A percentile compares a stretch with the other conserved stretches of the same genome.
Conservation (phyloP, 2,797 vertebrate species). For the Channa striata region DNA sequence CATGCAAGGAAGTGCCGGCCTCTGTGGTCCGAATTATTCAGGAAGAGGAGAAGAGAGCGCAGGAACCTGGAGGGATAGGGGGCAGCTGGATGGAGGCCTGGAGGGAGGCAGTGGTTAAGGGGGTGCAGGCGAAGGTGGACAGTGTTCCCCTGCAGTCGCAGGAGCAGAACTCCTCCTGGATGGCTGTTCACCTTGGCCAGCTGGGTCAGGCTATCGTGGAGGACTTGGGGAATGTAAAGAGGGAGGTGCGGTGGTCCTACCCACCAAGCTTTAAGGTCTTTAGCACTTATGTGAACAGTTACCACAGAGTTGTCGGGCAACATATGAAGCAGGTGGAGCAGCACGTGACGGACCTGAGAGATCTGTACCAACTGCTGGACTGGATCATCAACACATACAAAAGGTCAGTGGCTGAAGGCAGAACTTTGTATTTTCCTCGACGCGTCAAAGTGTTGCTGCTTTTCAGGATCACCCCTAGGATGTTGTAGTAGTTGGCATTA, state of each 20-base stretch:
- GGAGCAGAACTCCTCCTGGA: constrained; percentile 73
- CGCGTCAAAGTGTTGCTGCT: no score
- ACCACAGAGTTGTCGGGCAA: constrained; percentile 82
- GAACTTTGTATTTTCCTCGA: no score
- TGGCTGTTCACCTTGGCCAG: constrained; percentile 83
- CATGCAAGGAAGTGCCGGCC: constrained; percentile 78
- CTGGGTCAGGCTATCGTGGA: constrained; percentile 82
- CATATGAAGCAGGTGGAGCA: constrained; percentile 84
- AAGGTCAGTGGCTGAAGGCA: constrained; percentile 81
- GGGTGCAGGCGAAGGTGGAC: constrained; percentile 79
- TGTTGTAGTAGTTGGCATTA: no score
- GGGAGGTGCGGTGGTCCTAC: constrained; percentile 84
- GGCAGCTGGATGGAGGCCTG: constrained; percentile 88
- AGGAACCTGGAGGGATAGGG: constrained; percentile 63
- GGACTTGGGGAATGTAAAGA: constrained; percentile 86
- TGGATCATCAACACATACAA: constrained; percentile 89
- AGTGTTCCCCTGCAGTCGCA: constrained; percentile 58
- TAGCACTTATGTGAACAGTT: constrained; percentile 85
- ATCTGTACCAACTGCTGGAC: constrained; percentile 86
- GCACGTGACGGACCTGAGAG: constrained; percentile 68
- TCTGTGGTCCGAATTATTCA: constrained; percentile 84
- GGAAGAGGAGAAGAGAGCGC: constrained; percentile 81
- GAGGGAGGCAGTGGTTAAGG: constrained; percentile 81
- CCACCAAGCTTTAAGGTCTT: constrained; percentile 88
- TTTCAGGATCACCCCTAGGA: no score